Percentiles rank a stretch among this genome's conserved stretches.
Evolutionary conservation across 2,113 vertebrate genomes (phyloP).

Genomic region (Microtus richardsoni): DNA sequence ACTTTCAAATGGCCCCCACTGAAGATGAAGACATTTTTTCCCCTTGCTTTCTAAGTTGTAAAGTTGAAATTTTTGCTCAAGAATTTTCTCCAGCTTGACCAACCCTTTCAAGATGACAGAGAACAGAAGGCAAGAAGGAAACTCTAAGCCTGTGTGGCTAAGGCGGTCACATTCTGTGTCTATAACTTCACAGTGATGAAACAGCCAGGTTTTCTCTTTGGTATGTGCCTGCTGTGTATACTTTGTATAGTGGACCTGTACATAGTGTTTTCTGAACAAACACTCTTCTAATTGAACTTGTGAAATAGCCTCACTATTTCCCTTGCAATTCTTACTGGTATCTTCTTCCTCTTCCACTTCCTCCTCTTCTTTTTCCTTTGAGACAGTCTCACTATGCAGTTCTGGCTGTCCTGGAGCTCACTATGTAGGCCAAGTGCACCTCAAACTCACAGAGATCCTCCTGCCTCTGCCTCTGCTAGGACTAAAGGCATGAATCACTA

Average conservation of each 20-base stretch:
- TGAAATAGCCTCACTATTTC: neutral
- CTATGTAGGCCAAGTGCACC: too few species aligned
- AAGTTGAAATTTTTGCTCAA: constrained; percentile 42
- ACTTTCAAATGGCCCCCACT: constrained; percentile 14
- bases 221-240: neutral
- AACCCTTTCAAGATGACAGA: constrained; percentile 3
- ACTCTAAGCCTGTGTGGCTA: neutral
- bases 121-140: constrained; percentile 23
- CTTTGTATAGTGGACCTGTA: neutral
- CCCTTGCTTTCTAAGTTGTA: constrained; percentile 45
- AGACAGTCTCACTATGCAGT: neutral
- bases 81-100: constrained; percentile 31
- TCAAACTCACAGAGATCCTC: neutral
- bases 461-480: neutral
- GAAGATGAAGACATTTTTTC: neutral
- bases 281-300: constrained; percentile 43
- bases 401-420: neutral
- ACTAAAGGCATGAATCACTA: neutral
- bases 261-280: constrained; percentile 1
- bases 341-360: neutral
- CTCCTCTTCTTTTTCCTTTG: neutral
- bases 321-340: constrained; percentile 3
- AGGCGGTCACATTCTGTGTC: constrained; percentile 6
- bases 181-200: constrained; percentile 38
- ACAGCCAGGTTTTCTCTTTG: neutral